Evolutionary conservation across 2,797 vertebrate genomes (phyloP).

Genomic region (Sphaeramia orbicularis): DNA sequence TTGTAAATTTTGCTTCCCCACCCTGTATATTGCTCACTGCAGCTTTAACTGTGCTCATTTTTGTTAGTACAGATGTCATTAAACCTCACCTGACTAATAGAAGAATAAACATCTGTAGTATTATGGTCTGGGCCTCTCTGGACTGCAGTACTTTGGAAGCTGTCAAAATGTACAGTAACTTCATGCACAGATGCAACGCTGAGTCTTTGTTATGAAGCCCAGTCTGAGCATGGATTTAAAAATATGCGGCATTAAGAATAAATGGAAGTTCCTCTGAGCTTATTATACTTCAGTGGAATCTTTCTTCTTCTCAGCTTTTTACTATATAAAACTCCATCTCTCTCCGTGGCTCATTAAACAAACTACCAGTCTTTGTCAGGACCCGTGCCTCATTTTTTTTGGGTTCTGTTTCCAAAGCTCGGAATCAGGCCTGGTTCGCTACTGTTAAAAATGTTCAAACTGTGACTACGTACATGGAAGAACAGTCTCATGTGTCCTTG

Average conservation of each 20-base stretch:
- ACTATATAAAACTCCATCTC: slow-evolving; percentile 3
- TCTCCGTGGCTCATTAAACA: slow-evolving; percentile 31
- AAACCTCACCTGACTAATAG: too few species aligned
- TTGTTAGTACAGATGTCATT: too few species aligned
- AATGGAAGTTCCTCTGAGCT: slow-evolving; percentile 6
- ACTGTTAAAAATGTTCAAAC: slow-evolving; percentile 8
- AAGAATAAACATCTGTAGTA: too few species aligned
- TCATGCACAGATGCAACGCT: not conserved
- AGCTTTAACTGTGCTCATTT: too few species aligned
- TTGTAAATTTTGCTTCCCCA: too few species aligned
- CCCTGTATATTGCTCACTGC: too few species aligned
- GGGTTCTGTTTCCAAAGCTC: not conserved
- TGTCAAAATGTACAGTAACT: too few species aligned
- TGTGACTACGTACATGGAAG: slow-evolving; percentile 10
- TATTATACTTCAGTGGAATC: not conserved
- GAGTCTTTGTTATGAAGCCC: not conserved
- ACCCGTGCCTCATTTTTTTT: not conserved
- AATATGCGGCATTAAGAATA: not conserved
- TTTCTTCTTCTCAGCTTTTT: not conserved
- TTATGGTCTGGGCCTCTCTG: too few species aligned
- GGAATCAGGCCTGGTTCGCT: not conserved
- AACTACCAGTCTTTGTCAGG: not conserved
- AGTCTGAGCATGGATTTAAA: slow-evolving; percentile 29
- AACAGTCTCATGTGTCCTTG: slow-evolving; percentile 39
- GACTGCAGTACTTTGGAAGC: not conserved